Base-by-base conservation (phyloP, 2,113 vertebrate species). In the Mandrillus leucophaeus region DNA sequence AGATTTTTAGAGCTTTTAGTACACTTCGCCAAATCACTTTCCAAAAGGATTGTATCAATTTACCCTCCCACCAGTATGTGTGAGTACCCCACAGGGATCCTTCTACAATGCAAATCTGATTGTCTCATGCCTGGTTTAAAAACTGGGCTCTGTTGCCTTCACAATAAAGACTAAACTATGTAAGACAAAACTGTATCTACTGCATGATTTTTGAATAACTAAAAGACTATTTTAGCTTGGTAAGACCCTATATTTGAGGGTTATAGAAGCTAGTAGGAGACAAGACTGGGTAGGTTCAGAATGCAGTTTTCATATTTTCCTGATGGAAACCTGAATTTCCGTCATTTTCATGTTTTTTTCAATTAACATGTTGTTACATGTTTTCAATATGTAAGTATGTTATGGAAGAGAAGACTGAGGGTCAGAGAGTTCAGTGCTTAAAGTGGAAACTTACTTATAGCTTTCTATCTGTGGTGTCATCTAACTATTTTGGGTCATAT, bases 101-200 rank as follows among this genome's bases (percentile, higher is more conserved):
- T 95, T 95, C 95, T 96, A 88, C 93, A 93, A 98, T 97, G 95
- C 92, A 95, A 98, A 97, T 97, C 55, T 96, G 97, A 85, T 96
- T 82, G 94, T 73, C 92, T 96, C 76, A 93, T 88, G 80, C 68
- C 90, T 88, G 66, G 64, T 95, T 96, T 96, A 95, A 98, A 96
- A 96, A 95, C 66, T 88, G 83, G 92, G 96, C 70, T 97, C 87
- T 96, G 64, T 80, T 95, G 90, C 22, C 59, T 97, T 98, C 27
- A 30, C 25, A 97, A 38, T 81, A 87, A 92, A 90, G 84, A 87
- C 81, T 20, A 87, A 89, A 92, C 64, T 82, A 30, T 66, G 25
- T 64, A 96, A 89, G 82, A 76, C 61, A 84, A 79, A 96, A 64
- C 80, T 80, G 17, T 84, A 27, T 80, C 27, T 84, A 45, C 75